phyloP scores from a whole-genome alignment of 92 coral and sea anemone species.

The Parazoanthus atlanticus region DNA sequence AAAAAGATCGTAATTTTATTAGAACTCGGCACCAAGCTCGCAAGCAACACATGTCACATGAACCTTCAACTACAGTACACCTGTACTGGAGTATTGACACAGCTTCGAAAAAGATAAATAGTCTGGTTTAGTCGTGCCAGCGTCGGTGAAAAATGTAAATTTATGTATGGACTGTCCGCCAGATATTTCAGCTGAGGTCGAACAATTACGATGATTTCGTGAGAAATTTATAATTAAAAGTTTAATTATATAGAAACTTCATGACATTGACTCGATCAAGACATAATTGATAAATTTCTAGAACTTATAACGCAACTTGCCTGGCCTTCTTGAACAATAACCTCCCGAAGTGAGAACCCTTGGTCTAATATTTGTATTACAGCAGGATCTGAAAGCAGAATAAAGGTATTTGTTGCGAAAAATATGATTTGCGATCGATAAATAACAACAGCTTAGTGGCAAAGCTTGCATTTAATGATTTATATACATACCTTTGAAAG shows the following conservation, averaged over 20 bases:
- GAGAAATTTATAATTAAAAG: neutral
- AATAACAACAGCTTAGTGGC: neutral
- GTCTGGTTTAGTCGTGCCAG: too few relatives aligned
- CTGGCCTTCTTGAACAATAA: constrained; percentile 23
- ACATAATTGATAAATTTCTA: neutral
- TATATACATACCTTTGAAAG: neutral
- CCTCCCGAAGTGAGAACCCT: constrained; percentile 25
- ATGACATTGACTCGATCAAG: neutral
- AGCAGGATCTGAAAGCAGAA: neutral
- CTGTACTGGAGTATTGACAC: too few relatives aligned
- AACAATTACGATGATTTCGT: neutral
- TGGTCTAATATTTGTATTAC: constrained; percentile 4
- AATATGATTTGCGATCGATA: neutral
- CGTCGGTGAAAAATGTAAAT: too few relatives aligned
- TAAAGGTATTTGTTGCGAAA: too few relatives aligned
- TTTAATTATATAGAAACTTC: too few relatives aligned
- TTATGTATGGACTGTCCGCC: too few relatives aligned
- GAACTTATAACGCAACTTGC: neutral
- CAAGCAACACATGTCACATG: neutral
- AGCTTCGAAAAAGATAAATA: too few relatives aligned
- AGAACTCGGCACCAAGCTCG: neutral
- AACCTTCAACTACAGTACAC: too few relatives aligned
- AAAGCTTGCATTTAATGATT: neutral
- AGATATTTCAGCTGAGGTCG: too few relatives aligned
- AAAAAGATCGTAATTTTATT: too few relatives aligned